Evolutionary conservation across 2,888 invertebrate species (phyloP).

Genomic region (Oxystoma pomonae): DNA sequence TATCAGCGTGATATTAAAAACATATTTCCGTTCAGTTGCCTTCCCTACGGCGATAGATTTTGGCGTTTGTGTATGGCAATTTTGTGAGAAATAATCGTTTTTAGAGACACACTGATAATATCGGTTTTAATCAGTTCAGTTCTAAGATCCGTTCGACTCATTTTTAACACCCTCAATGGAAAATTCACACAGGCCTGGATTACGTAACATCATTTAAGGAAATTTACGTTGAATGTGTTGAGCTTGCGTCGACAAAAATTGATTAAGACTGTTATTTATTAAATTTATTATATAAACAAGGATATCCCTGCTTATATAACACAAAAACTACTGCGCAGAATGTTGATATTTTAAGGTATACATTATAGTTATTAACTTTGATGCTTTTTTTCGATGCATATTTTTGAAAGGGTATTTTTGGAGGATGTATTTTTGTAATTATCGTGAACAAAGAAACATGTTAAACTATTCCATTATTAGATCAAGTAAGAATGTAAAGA

Average conservation of each 20-base stretch:
- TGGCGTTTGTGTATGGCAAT: not conserved
- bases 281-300: slow-evolving; percentile 18
- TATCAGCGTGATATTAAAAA: not conserved
- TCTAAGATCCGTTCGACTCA: not conserved
- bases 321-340: no score
- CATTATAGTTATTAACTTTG: slow-evolving; percentile 13
- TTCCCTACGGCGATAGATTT: no score
- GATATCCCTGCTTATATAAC: slow-evolving; percentile 26
- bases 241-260: slow-evolving; percentile 17
- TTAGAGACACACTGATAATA: not conserved
- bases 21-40: not conserved
- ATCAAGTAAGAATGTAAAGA: slow-evolving; percentile 13
- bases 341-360: no score
- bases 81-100: not conserved
- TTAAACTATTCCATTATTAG: slow-evolving; percentile 21
- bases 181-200: not conserved
- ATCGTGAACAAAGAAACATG: not conserved
- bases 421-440: slow-evolving; percentile 21
- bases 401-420: slow-evolving; percentile 26
- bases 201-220: not conserved
- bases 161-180: not conserved
- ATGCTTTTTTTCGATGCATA: slow-evolving; percentile 23
- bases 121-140: not conserved
- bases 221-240: not conserved
- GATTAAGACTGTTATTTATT: slow-evolving; percentile 32